Base-by-base conservation (phyloP, 1,140 invertebrate genomes). In the Drosophila gunungcola region DNA sequence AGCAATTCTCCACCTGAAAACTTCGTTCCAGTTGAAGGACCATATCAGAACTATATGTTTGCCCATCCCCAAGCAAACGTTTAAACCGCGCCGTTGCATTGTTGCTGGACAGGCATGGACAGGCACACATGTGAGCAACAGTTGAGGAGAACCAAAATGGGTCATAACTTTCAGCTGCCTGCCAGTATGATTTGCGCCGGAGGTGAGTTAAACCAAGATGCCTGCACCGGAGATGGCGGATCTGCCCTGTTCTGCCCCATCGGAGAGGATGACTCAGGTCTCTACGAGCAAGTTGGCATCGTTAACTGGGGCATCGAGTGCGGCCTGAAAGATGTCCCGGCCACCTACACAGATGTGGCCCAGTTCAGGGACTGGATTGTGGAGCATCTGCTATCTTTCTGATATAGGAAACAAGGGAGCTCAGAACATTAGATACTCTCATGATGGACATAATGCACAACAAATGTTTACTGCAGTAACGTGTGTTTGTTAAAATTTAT, bases 201-300 rank as follows among this genome's bases (percentile, higher is more conserved):
- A 9, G 96, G 96, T 2, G 94, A 96, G 78, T 93, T 94, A 60
- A 95, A 95, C 11, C 95, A 95, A 64, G 96, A 96, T 58, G 94
- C 94, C 0, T 95, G 95, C 91, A 93, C 94, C 94, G 95, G 96
- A 73, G 96, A 96, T 78, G 96, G 96, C 6, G 96, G 96, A 16
- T 94, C 95, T 4, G 95, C 95, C 0, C 84, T 97, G 6, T 94
- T 95, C 1, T 97, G 96, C 79, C 93, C 94, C 2, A 83, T 95
- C 36, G 83, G 91, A 3, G 16, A 3, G 0, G n/a, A 57, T 4
- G 38, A 75, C 9, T 93, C 93, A n/a, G 93, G 93, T 42, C 86
- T 93, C 11, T 94, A 94, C 80, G 92, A 93, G 38, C 93, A 95
- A 21, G 93, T 93, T 6, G 96, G 96, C 2, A 92, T 96, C 6